Base-by-base conservation (phyloP, 2,797 vertebrate genomes). In the Morus bassanus region DNA sequence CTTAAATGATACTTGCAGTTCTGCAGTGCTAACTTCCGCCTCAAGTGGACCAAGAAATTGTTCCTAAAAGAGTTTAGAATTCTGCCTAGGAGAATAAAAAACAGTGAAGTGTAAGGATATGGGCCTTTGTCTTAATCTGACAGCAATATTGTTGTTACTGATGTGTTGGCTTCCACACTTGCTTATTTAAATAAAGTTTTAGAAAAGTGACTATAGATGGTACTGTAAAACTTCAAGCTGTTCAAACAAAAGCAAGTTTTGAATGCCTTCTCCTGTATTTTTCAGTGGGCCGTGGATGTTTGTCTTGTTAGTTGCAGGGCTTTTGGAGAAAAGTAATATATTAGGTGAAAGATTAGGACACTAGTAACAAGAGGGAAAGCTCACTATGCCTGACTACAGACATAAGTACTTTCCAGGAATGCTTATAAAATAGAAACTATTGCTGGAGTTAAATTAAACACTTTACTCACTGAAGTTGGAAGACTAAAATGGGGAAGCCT, bases 121-220 rank as follows among this genome's bases (percentile, higher is more conserved):
- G 15, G 13, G 13, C 13, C 30, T 92, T 64, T 79, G 37, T 39
- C 50, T 73, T 79, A 46, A 43, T 65, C 70, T 82, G 59, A 22
- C 6, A 25, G 6, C 37, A 78, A 16, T 64, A 50, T 41, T 64
- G n/a, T 41, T n/a, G 43, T 33, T 81, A 11, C 7, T 45, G 45
- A 54, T 43, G 11, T 27, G 22, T 19, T 3, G 0, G 3, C 18
- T 33, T 85, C 16, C 51, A 46, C 8, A 8, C 27, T 0, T 43
- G 13, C 6, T 74, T 64, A 74, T 68, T 63, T 53, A 74, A 70
- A 74, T 46, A 24, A 73, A 46, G 25, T 43, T 91, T 78, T 78
- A 78, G 39, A 76, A 77, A 76, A 76, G 6, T 41, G 2, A 6
- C 23, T 50, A 6, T 43, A 27, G 2, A 9, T 70, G 12, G 11